Evolutionary conservation across 2,888 invertebrate genomes (phyloP), one percentile per base, ranked within the genome.

Genomic region (Cryptophagus acutangulus): DNA sequence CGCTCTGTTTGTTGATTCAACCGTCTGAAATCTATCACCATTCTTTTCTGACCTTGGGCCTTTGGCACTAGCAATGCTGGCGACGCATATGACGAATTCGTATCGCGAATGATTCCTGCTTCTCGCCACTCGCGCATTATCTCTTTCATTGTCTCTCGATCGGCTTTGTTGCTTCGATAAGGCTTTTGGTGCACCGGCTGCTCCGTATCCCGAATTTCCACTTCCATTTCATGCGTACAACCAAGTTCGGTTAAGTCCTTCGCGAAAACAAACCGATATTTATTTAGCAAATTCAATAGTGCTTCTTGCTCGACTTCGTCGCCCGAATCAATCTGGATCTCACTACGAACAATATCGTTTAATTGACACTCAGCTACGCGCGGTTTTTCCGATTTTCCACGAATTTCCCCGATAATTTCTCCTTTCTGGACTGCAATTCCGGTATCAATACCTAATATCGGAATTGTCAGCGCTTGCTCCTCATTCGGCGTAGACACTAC

Each of bases 21-120:
- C 13, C 17, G 9, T 15, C 38, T n/a, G 18, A 18, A 38, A 16
- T 38, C 18, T 3, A 38, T 26, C 8, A 38, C 38, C 5, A 38
- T 14, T 38, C 38, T 38, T 31, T 48, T 33, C 37, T 53, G 51
- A 3, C 49, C 49, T 30, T 48, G 52, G 42, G 49, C 48, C 41
- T 54, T 54, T 35, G 38, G 43, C 6, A 53, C 51, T 1, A 54
- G 24, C 18, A 53, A 30, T 10, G 53, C 41, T 1, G 52, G 49
- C 3, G 49, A 53, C 1, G 46, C 38, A 36, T 45, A 54, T n/a
- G 42, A 28, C 13, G 52, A 54, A 12, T 46, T 40, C 1, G 48
- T 51, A 31, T 54, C 48, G 6, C 46, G 37, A 9, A 54, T 24
- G 10, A 54, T 51, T 13, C 41, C 37, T 20, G 24, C 40, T 8